These are phyloP conservation scores for Camponotus pennsylvanicus DNA, from an alignment of 1,140 invertebrate species.

Conservation along the genomic window DNA sequence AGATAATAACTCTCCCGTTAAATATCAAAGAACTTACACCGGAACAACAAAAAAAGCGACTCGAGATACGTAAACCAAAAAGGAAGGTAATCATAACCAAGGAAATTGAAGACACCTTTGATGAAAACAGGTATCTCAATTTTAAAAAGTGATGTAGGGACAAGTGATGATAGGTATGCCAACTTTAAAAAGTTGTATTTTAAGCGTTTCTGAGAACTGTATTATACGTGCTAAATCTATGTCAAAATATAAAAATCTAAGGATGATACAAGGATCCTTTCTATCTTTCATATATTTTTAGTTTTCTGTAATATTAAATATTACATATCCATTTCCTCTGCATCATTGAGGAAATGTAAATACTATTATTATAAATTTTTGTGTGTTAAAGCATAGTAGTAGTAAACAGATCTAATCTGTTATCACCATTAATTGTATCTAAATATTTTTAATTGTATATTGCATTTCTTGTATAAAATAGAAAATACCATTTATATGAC, in stretches of 20 bases:
- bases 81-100: conserved; percentile 91
- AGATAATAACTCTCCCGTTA: conserved; percentile 94
- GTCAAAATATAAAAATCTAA: not conserved
- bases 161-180: conserved; percentile 90
- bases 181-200: conserved; percentile 89
- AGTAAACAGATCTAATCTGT: not conserved
- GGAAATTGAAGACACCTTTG: conserved; percentile 92
- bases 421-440: conserved; percentile 12
- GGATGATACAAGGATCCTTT: not conserved
- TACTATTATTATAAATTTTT: conserved; percentile 25
- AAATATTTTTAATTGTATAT: no score
- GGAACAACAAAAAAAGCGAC: conserved; percentile 88
- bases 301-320: not conserved
- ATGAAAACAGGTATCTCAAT: conserved; percentile 92
- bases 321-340: not conserved
- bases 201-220: conserved; percentile 16
- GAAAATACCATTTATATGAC: not conserved
- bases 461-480: conserved; percentile 4
- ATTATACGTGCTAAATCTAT: not conserved
- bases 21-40: conserved; percentile 90
- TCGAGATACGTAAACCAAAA: conserved; percentile 91
- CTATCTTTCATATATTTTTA: not conserved
- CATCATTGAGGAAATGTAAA: not conserved
- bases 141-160: conserved; percentile 90
- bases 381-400: not conserved